Base-by-base conservation (phyloP, 2,888 invertebrate species). In the Orchesellides sinensis region DNA sequence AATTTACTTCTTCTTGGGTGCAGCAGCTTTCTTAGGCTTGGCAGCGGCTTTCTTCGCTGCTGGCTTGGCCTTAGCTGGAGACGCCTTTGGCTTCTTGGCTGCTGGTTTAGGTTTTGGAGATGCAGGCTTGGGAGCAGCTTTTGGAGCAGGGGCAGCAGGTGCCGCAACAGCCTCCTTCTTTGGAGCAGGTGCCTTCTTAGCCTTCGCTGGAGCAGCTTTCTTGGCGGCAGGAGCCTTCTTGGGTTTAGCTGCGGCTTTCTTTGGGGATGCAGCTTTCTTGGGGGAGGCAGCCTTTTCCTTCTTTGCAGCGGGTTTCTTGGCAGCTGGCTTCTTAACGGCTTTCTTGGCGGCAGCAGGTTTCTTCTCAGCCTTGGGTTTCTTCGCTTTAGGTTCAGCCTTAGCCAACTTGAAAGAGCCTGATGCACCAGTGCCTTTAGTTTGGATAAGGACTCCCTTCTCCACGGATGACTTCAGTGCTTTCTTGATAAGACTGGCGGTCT, bases 401-500 rank as follows among this genome's bases (percentile, higher is more conserved):
- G 74, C 25, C 19, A 83, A 32, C 54, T 79, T 78, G 73, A 83
- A 83, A 40, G 72, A 73, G 5, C 83, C 83, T 49, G 49, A 14
- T 4, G 77, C 83, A 21, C 83, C 78, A 1, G 45, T 73, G 8
- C 83, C 83, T 69, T 73, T 79, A 1, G 73, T 32, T 23, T 79
- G 89, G n/a, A 88, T 85, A 8, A 90, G 78, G 12, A 81, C 75
- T 0, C 89, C 90, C 45, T 90, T 90, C 0, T 90, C 90, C 14
- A 93, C 92, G 17, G 92, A 92, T 17, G 90, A 89, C 89, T 92
- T 93, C 84, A 93, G 86, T 85, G 92, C 93, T 84, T 92, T 92
- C 85, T 91, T 92, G 87, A 94, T 93, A 89, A 91, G 92, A 1
- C 91, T 91, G 0, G 92, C 90, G 56, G 92, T 89, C 87, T 92